Conservation (phyloP, 2,888 invertebrate species). For the Bombylius major region DNA sequence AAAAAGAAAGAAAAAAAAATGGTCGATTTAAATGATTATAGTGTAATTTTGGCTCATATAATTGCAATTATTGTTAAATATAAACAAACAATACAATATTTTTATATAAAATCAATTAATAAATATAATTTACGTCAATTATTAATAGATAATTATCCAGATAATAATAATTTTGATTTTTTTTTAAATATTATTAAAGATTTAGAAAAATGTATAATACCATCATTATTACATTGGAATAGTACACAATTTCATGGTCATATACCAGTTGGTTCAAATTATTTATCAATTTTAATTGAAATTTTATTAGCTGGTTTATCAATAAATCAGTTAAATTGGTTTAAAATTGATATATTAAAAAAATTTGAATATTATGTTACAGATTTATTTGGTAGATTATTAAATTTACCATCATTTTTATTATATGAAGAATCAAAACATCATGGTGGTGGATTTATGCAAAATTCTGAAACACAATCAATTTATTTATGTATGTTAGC, state of each 20-base stretch:
- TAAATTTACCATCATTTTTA: slow-evolving; percentile 64
- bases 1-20: not conserved
- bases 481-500: slow-evolving; percentile 5
- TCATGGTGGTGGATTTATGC: slow-evolving; percentile 63
- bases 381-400: slow-evolving; percentile 29
- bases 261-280: not conserved
- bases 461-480: slow-evolving; percentile 23
- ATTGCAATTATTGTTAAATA: not conserved
- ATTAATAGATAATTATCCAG: no score
- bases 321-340: not conserved
- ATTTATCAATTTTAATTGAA: not conserved
- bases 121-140: not conserved
- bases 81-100: not conserved
- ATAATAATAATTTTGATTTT: not conserved
- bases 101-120: not conserved
- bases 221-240: not conserved
- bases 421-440: slow-evolving; percentile 51
- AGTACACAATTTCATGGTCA: not conserved
- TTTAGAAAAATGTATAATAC: not conserved
- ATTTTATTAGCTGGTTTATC: not conserved
- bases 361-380: not conserved
- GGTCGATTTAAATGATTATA: not conserved
- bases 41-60: not conserved
- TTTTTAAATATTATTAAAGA: not conserved
- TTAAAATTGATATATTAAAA: not conserved